Percentiles rank a stretch among this genome's conserved stretches.
Conservation (phyloP, 2,888 invertebrate genomes). For the Caenorhabditis doughertyi region DNA sequence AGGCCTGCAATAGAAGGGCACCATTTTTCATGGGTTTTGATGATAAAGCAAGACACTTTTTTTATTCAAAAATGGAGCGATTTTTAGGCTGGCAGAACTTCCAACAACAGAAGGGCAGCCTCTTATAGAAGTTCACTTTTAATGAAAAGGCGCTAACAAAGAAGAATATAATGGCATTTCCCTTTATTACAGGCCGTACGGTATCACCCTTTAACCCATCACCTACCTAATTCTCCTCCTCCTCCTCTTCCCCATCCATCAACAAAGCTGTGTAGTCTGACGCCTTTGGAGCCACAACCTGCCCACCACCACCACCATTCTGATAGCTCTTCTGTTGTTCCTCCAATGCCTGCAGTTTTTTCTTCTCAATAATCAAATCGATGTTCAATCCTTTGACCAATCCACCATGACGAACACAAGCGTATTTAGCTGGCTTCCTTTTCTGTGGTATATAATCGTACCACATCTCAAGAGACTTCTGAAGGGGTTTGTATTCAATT, state of each 20-base stretch:
- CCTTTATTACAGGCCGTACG: no score
- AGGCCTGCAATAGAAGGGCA: no score
- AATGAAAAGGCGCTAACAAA: no score
- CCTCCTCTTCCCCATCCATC: not conserved
- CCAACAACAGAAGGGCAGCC: no score
- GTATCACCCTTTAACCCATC: no score
- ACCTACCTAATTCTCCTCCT: not conserved
- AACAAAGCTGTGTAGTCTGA: not conserved
- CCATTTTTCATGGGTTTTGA: no score
- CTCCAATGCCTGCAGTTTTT: no score
- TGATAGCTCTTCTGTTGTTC: not conserved
- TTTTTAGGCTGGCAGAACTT: no score
- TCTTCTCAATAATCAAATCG: not conserved
- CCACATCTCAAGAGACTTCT: not conserved
- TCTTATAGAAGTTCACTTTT: no score
- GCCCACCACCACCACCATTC: not conserved
- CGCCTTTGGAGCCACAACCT: not conserved
- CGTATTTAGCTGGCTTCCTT: not conserved
- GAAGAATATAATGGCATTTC: no score
- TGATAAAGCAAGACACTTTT: no score
- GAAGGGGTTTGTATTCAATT: not conserved
- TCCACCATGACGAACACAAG: not conserved
- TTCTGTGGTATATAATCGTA: conserved; percentile 12
- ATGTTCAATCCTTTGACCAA: not conserved
- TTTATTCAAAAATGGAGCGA: no score